Percentiles rank a stretch among this genome's conserved stretches.
Conservation (phyloP, 2,888 invertebrate species). For the Prosapia bicincta region DNA sequence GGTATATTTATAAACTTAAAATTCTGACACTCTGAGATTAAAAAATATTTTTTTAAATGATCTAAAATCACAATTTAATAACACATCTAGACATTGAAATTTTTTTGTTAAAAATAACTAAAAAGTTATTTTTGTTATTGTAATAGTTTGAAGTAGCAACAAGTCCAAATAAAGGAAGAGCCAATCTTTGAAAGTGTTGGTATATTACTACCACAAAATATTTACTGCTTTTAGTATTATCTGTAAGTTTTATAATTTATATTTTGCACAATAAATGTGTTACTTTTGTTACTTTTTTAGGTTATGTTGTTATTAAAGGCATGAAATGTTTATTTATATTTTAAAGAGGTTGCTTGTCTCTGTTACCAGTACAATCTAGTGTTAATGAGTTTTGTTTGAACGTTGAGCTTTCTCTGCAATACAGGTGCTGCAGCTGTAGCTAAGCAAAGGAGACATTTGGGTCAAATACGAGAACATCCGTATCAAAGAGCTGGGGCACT, state of each 20-base stretch:
- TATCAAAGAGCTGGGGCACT: constrained; percentile 91
- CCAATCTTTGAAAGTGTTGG: neutral
- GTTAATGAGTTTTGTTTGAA: constrained; percentile 1
- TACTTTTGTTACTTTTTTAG: neutral
- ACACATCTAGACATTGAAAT: no score
- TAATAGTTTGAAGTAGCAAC: neutral
- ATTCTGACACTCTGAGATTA: no score
- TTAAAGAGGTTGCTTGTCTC: constrained; percentile 13
- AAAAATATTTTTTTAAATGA: no score
- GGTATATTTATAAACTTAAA: no score
- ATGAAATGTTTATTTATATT: constrained; percentile 3
- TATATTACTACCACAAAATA: neutral
- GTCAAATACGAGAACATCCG: constrained; percentile 93
- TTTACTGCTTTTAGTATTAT: neutral
- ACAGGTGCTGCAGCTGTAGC: constrained; percentile 66
- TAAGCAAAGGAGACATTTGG: constrained; percentile 76
- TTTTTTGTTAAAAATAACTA: no score
- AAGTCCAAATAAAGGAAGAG: neutral
- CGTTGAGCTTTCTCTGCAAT: constrained; percentile 2
- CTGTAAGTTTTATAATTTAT: neutral
- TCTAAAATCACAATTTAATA: no score
- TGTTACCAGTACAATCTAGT: constrained; percentile 29
- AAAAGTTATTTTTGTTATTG: no score
- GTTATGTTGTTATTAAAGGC: neutral
- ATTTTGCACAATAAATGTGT: neutral